Base-by-base conservation (phyloP, 2,888 invertebrate species). In the Ectobius pallidus region DNA sequence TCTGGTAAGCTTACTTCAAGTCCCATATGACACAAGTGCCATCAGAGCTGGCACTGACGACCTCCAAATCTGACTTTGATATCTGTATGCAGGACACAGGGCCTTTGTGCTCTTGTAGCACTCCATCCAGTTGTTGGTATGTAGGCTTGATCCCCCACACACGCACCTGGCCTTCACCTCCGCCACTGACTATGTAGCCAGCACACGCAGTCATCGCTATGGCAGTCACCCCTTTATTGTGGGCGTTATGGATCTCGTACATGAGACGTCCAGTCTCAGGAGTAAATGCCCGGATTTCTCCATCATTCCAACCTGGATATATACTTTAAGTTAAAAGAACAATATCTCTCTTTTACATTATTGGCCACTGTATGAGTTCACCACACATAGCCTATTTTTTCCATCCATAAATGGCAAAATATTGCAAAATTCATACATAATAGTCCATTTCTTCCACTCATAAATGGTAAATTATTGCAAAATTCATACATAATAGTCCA, bases 21-120 rank as follows among this genome's bases (percentile, higher is more conserved):
- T 96, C 94, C 97, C 97, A 97, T 75, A 97, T 91, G 77, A 97
- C 95, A 80, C 95, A 95, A 3, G 95, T 94, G 14, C 97, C 97
- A 83, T 97, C 97, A 0, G 92, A 92, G 58, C 95, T 94, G 0
- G 96, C 92, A 79, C 95, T 95, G 18, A 95, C 92, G 0, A 95
- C 94, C 82, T 95, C 93, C 0, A 87, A 89, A 79, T 95, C 90
- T 79, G 90, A 89, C 74, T 88, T 87, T 32, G 92, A 92, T 72
- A 96, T 89, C 76, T 92, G 90, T 77, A 97, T 89, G 27, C 92
- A 90, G 0, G 95, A 92, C 72, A 97, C 92, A 0, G 93, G 91
- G 11, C 93, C 95, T 80, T 94, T 92, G 85, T 97, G 97, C 80
- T 97, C 97, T 83, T 96, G 96, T 75, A 97, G 84, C 9, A 93